Conservation (phyloP, 2,797 vertebrate species). For the Arrhamphus sclerolepis region DNA sequence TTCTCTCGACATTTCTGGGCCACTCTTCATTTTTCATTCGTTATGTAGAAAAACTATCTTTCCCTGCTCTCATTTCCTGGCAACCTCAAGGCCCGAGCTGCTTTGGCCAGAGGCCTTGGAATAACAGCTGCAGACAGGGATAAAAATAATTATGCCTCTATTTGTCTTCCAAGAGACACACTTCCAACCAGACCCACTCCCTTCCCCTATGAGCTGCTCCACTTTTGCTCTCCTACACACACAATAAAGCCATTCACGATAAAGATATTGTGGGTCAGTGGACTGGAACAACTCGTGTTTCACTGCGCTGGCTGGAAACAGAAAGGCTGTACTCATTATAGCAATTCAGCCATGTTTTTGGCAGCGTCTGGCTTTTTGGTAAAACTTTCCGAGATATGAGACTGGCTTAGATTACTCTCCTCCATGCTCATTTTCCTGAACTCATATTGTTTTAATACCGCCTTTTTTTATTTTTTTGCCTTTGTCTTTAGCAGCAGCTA, state of each 20-base stretch:
- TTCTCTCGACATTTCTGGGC: slow-evolving; percentile 83
- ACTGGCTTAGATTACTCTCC: background rate
- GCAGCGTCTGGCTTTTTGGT: background rate
- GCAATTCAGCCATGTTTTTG: slow-evolving; percentile 3
- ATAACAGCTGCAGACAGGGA: slow-evolving; percentile 86
- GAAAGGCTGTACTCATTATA: slow-evolving; percentile 4
- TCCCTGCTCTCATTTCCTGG: slow-evolving; percentile 82
- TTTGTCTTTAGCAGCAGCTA: background rate
- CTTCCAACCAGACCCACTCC: slow-evolving; percentile 59
- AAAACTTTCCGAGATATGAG: background rate
- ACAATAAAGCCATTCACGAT: slow-evolving; percentile 59
- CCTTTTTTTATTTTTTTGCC: too few relatives aligned
- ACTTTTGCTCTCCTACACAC: slow-evolving; percentile 44
- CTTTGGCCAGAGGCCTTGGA: slow-evolving; percentile 83
- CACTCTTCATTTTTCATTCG: slow-evolving; percentile 77
- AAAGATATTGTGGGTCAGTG: slow-evolving; percentile 20
- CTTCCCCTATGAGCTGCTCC: slow-evolving; percentile 54
- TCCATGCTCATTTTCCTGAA: background rate
- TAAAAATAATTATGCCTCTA: slow-evolving; percentile 86
- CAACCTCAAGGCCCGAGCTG: slow-evolving; percentile 65
- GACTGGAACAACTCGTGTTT: slow-evolving; percentile 22
- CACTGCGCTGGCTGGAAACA: slow-evolving; percentile 12
- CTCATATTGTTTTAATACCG: background rate
- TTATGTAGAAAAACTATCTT: slow-evolving; percentile 86
- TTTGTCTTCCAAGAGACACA: slow-evolving; percentile 85